Base-by-base conservation (phyloP, 2,888 invertebrate species). In the Polyommatus iphigenia region DNA sequence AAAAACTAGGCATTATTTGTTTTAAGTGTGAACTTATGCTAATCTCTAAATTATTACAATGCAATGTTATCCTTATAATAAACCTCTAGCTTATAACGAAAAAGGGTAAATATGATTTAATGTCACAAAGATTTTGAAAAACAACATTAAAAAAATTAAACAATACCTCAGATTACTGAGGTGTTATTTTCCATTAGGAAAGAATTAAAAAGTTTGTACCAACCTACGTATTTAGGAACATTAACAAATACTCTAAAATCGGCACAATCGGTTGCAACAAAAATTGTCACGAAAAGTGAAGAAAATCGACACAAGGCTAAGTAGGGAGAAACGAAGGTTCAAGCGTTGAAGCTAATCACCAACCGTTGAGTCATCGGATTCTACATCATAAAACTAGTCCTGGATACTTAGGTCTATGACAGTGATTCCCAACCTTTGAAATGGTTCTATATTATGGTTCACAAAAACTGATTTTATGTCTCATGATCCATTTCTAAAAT, bases 401-500 rank as follows among this genome's bases (percentile, higher is more conserved):
- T 41, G 62, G 79, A 80, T 79, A 77, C 78, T 80, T 79, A 79
- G 79, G 77, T 80, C 78, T 78, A 79, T 79, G 5, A 54, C 54
- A 18, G 54, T 18, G 50, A 4, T 50, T 50, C 15, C 5, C 50
- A 50, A 50, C 50, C 50, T 50, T 50, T 50, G 15, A 15, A 13
- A 15, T 50, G 8, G 41, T 8, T 8, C 41, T 8, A 8, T 41
- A 1, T 3, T 3, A 29, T 41, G 41, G 41, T 41, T 41, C 6
- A 41, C 41, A 8, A 41, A 41, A 3, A 41, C 41, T 41, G 10
- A 41, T 10, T 10, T 10, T 41, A 10, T 41, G 41, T 3, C 10
- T 10, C 10, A 2, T 41, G 10, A 3, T 41, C 41, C 10, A 10
- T 41, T 41, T 41, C 41, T 7, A 0, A 6, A 36, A 32, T 36